A percentile compares a stretch with the other conserved stretches of the same genome.
Conservation (phyloP, 2,797 vertebrate species). For the Petrocephalus schoutedeni region DNA sequence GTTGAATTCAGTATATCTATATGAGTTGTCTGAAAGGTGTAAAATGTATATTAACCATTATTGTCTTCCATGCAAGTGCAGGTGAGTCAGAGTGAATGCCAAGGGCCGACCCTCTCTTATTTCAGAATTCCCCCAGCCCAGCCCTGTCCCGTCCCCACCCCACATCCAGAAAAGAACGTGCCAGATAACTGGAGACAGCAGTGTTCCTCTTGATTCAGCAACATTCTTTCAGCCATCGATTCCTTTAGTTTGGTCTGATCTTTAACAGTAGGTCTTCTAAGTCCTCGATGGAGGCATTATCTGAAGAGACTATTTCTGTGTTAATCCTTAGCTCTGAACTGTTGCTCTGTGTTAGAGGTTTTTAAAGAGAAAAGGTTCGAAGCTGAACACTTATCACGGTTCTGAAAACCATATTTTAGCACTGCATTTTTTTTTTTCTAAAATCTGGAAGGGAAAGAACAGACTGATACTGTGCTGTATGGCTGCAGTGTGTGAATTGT, state of each 20-base stretch:
- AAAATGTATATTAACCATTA: constrained; percentile 52
- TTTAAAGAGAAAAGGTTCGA: not conserved
- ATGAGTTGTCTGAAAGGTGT: constrained; percentile 37
- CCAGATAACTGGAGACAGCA: constrained; percentile 48
- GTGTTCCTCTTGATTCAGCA: constrained; percentile 32
- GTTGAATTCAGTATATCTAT: constrained; percentile 29
- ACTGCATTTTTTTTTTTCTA: not conserved
- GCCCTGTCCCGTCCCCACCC: not conserved
- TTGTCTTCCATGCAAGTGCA: constrained; percentile 64
- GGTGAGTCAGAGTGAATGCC: constrained; percentile 41
- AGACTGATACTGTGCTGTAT: constrained; percentile 32
- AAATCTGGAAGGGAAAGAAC: constrained; percentile 3
- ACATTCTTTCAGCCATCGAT: constrained; percentile 36
- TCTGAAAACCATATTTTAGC: not conserved
- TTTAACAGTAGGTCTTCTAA: constrained; percentile 30
- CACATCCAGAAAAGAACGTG: constrained; percentile 40
- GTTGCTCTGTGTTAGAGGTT: constrained; percentile 1
- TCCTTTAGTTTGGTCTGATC: constrained; percentile 20
- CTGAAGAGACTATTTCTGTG: constrained; percentile 3
- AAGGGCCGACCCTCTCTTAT: constrained; percentile 38
- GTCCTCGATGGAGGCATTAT: constrained; percentile 16
- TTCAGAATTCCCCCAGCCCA: not conserved
- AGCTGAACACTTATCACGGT: not conserved
- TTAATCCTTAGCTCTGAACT: constrained; percentile 18
- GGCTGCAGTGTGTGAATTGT: constrained; percentile 39